A percentile compares a stretch with the other conserved stretches of the same genome.
Evolutionary conservation across 2,113 vertebrate species (phyloP).

Genomic region (Zosterops hypoxanthus): DNA sequence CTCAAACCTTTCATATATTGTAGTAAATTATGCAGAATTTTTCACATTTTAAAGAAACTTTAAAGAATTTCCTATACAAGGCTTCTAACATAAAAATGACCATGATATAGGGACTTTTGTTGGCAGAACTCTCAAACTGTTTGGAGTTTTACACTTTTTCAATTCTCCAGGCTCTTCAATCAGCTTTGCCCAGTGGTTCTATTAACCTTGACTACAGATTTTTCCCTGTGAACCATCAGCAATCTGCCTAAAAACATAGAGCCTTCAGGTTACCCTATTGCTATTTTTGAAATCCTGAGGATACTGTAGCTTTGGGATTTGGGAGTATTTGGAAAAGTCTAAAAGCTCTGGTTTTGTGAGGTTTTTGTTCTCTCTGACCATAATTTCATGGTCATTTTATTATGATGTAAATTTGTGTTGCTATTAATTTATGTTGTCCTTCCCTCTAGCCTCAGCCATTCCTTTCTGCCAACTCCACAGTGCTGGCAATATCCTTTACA

Average conservation of each 20-base stretch:
- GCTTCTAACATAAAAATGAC: neutral
- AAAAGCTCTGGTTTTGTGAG: neutral
- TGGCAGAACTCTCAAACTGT: neutral
- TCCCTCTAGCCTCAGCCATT: neutral
- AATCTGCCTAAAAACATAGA: neutral
- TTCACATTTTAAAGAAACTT: neutral
- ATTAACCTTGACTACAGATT: neutral
- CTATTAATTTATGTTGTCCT: neutral
- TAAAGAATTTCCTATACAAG: neutral
- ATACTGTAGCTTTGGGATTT: neutral
- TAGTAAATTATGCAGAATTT: neutral
- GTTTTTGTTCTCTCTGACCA: neutral
- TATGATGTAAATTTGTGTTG: neutral
- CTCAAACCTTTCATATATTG: neutral
- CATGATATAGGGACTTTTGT: neutral
- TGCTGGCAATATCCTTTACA: neutral
- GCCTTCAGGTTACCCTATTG: neutral
- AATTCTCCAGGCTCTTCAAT: neutral
- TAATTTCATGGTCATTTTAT: neutral
- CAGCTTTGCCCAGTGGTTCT: neutral
- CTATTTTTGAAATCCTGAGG: neutral
- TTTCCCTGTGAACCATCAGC: neutral
- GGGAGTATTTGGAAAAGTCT: neutral
- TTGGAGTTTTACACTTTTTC: neutral
- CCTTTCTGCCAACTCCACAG: neutral